Percentiles rank a stretch among this genome's conserved stretches.
Evolutionary conservation across 1,140 invertebrate genomes (phyloP).

Genomic region (Megalonaias nervosa): DNA sequence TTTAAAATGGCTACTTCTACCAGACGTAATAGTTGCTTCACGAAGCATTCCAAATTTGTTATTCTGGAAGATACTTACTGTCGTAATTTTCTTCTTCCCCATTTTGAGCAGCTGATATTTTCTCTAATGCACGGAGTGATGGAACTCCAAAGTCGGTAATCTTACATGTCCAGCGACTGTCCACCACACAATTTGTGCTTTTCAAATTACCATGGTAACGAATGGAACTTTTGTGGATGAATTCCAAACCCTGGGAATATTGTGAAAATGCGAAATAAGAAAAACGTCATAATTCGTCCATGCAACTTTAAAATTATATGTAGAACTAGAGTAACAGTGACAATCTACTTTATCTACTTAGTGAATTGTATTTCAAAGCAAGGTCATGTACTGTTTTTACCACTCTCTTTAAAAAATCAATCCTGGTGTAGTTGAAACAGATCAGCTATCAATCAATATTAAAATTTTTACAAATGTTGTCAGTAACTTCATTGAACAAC

Average conservation of each 20-base stretch:
- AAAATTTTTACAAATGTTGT: too few species aligned
- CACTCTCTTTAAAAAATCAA: too few species aligned
- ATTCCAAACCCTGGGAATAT: slow-evolving; percentile 87
- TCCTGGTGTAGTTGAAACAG: too few species aligned
- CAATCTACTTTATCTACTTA: too few species aligned
- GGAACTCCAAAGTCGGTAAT: slow-evolving; percentile 95
- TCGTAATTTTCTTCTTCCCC: slow-evolving; percentile 46
- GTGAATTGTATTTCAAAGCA: too few species aligned
- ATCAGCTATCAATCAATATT: too few species aligned
- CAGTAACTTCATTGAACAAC: too few species aligned
- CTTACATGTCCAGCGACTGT: slow-evolving; percentile 94
- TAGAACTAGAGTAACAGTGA: too few species aligned
- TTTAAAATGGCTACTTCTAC: too few species aligned
- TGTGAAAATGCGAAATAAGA: slow-evolving; percentile 3
- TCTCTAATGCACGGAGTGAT: slow-evolving; percentile 42
- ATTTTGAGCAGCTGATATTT: slow-evolving; percentile 27
- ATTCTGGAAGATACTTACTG: slow-evolving; percentile 31
- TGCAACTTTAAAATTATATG: too few species aligned
- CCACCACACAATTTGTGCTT: slow-evolving; percentile 94
- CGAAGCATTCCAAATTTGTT: background rate
- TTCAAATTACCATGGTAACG: slow-evolving; percentile 96
- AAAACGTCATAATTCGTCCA: background rate
- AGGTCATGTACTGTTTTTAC: too few species aligned
- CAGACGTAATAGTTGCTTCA: background rate
- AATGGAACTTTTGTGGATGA: slow-evolving; percentile 87